Percentiles rank a stretch among this genome's conserved stretches.
These are phyloP conservation scores for Arrhamphus sclerolepis DNA, from an alignment of 2,797 vertebrate genomes.

Conservation along the genomic window DNA sequence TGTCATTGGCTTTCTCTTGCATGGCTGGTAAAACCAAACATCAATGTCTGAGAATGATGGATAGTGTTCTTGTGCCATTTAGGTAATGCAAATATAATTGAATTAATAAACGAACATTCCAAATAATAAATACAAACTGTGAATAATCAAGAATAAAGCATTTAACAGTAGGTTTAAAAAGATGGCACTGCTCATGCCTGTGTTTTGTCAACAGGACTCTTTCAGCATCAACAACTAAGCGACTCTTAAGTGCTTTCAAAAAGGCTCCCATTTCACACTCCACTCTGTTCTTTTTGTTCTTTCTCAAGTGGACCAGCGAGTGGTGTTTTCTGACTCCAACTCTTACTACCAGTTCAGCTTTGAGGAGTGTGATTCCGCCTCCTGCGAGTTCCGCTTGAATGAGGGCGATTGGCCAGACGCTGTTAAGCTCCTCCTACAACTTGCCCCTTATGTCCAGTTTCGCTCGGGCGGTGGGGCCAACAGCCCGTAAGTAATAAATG, in stretches of 20 bases:
- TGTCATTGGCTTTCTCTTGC: background rate
- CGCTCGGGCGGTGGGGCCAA: constrained; percentile 82
- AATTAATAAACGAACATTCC: no score
- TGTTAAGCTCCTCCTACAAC: constrained; percentile 89
- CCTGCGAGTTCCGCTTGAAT: constrained; percentile 90
- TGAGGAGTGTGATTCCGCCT: constrained; percentile 90
- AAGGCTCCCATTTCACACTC: background rate
- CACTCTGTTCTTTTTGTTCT: constrained; percentile 12
- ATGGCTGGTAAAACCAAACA: background rate
- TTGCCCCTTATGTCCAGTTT: constrained; percentile 88
- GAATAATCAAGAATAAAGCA: no score
- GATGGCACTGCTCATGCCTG: background rate
- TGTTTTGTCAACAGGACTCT: background rate
- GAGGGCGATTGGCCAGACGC: constrained; percentile 93
- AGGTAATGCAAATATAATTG: no score
- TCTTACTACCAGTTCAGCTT: constrained; percentile 98
- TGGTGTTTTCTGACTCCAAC: constrained; percentile 91
- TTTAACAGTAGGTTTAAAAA: no score
- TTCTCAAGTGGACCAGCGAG: constrained; percentile 89
- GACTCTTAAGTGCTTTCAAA: no score
- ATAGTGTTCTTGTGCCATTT: no score
- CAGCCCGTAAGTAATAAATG: constrained; percentile 85
- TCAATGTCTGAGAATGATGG: no score
- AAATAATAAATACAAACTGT: no score
- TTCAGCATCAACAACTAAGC: no score